Base-by-base conservation (phyloP, 2,888 invertebrate genomes). In the Protodeltote pygarga region DNA sequence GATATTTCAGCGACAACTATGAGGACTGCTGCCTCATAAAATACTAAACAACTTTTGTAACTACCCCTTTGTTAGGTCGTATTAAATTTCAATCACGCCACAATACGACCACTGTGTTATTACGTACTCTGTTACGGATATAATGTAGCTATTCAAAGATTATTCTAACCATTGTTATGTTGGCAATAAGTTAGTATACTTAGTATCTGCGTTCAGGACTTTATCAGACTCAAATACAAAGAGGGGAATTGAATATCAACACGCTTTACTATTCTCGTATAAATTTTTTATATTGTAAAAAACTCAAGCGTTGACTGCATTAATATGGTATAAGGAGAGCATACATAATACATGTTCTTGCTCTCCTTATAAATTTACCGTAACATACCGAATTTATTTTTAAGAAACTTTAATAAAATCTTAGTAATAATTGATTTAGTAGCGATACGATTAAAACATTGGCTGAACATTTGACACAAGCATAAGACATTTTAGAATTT, bases 1-100 rank as follows among this genome's bases (percentile, higher is more conserved):
- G 68, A 76, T 74, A 68, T 73, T 72, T 79, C 63, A 59, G 65
- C 75, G 67, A 74, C 75, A 73, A 77, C 74, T 76, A 76, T 77
- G 75, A 75, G 72, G 64, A 71, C 72, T 71, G 70, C 69, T 69
- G 65, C 68, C 72, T 75, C 77, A 75, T 81, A 81, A 83, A 83
- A 82, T 75, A 72, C 68, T 79, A 78, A 79, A 80, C 76, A 80
- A 75, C 75, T 79, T 75, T 71, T 73, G 71, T 72, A 75, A 77
- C 75, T 74, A 72, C 75, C 69, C 64, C 65, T 68, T 58, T 62
- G 63, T 62, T 46, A 57, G 55, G 64, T 71, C 64, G 71, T 71
- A 75, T 79, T 71, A 81, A 73, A 78, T 77, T 78, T 81, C 76
- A 80, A 83, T 81, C 73, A 74, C 66, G 58, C 62, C 61, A 61